phyloP scores from a whole-genome alignment of 2,113 vertebrate species.

The Mirounga angustirostris region DNA sequence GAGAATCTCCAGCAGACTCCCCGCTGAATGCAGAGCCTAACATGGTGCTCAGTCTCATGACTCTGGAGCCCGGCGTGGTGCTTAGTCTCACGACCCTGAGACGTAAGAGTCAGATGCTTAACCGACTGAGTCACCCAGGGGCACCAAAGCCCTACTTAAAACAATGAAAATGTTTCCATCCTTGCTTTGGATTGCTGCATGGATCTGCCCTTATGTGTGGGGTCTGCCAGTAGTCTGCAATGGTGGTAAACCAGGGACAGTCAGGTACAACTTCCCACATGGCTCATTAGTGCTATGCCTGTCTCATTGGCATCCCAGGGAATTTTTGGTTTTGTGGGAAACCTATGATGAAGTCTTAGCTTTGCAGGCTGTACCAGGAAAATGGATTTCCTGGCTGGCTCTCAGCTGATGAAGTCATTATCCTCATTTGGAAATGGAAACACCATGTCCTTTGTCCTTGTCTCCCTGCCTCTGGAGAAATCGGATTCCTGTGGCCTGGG shows the following conservation, averaged over 20 bases:
- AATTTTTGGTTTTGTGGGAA: background rate
- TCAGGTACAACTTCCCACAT: background rate
- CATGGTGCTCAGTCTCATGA: background rate
- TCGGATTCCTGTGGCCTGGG: background rate
- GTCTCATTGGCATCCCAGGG: background rate
- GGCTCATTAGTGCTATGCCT: background rate
- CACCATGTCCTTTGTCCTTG: background rate
- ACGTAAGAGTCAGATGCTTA: background rate
- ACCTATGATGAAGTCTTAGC: background rate
- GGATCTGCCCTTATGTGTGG: background rate
- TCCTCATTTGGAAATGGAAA: constrained; percentile 2
- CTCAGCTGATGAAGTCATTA: background rate
- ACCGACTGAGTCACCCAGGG: background rate
- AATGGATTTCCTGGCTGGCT: background rate
- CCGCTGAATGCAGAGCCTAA: background rate
- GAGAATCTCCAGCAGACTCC: background rate
- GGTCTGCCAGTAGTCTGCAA: background rate
- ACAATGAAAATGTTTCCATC: background rate
- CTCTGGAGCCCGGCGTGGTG: background rate
- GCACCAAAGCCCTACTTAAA: background rate
- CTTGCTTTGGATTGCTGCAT: background rate
- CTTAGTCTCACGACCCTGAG: background rate
- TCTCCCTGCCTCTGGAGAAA: constrained; percentile 7
- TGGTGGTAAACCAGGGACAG: background rate
- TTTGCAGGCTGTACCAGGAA: background rate